Evolutionary conservation across 2,888 invertebrate genomes (phyloP).

Genomic region (Plagodis dolabraria): DNA sequence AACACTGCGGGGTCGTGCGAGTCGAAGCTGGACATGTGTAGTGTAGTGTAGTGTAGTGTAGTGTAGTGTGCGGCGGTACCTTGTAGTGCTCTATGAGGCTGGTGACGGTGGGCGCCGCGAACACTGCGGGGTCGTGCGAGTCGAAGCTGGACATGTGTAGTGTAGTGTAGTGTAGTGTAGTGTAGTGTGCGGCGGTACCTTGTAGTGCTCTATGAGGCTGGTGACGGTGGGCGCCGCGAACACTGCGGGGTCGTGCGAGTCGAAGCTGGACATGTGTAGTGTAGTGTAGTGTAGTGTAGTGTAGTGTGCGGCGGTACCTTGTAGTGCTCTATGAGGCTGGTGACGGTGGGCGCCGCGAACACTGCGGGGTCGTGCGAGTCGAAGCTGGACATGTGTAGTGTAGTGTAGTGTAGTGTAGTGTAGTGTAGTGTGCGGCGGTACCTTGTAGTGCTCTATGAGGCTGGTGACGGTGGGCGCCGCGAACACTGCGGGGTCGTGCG

Average conservation of each 20-base stretch:
- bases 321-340: slow-evolving; percentile 86
- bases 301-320: slow-evolving; percentile 59
- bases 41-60: too few relatives aligned
- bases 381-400: slow-evolving; percentile 97
- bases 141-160: slow-evolving; percentile 97
- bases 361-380: slow-evolving; percentile 99
- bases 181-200: slow-evolving; percentile 52
- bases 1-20: slow-evolving; percentile 99
- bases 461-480: slow-evolving; percentile 93
- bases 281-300: too few relatives aligned
- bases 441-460: slow-evolving; percentile 86
- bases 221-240: slow-evolving; percentile 95
- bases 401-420: too few relatives aligned
- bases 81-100: slow-evolving; percentile 86
- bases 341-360: slow-evolving; percentile 95
- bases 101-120: slow-evolving; percentile 94
- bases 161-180: too few relatives aligned
- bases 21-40: slow-evolving; percentile 97
- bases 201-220: slow-evolving; percentile 86
- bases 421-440: slow-evolving; percentile 24
- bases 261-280: slow-evolving; percentile 97
- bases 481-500: slow-evolving; percentile 98
- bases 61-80: slow-evolving; percentile 43
- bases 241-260: slow-evolving; percentile 98
- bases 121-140: slow-evolving; percentile 98